Base-by-base conservation (phyloP, 1,140 invertebrate species). In the Euura saliciscinereae region DNA sequence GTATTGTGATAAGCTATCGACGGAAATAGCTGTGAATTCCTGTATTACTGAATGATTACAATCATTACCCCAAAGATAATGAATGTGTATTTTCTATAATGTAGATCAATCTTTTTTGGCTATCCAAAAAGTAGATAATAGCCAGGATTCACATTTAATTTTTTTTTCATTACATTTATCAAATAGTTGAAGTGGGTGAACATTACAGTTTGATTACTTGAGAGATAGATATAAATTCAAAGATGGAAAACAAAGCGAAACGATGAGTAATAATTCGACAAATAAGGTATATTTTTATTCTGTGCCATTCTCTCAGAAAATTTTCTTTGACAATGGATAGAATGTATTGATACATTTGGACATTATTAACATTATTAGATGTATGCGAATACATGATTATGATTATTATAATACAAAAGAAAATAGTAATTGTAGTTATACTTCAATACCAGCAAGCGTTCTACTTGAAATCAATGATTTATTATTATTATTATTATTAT, bases 1-100 rank as follows among this genome's bases (percentile, higher is more conserved):
- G 51, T 59, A 59, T 6, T 59, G 3, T 59, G 51, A 59, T n/a
- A 59, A 59, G 13, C 10, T 3, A 59, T 59, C 13, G 51, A 59
- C 51, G 51, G 5, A 3, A 59, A n/a, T 59, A 59, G 51, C 51
- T n/a, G 6, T 59, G 13, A 59, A 59, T 59, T 59, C 51, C 51
- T 59, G 51, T 59, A 59, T 59, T 59, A 59, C 51, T 59, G 51
- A 59, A 59, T 59, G 51, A 59, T 59, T 6, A 59, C 51, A 28
- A 28, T 28, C 28, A 28, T 28, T 59, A 59, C 10, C 13, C 51
- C 51, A 59, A 59, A 59, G 51, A 59, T 59, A 6, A 59, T 59
- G 51, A 59, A 59, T 59, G 51, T 8, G 8, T 59, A 59, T 59
- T 59, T 8, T 59, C 10, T 59, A 59, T 59, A 59, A n/a, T 59